Base-by-base conservation (phyloP, 2,113 vertebrate species). In the Alligator mississippiensis region DNA sequence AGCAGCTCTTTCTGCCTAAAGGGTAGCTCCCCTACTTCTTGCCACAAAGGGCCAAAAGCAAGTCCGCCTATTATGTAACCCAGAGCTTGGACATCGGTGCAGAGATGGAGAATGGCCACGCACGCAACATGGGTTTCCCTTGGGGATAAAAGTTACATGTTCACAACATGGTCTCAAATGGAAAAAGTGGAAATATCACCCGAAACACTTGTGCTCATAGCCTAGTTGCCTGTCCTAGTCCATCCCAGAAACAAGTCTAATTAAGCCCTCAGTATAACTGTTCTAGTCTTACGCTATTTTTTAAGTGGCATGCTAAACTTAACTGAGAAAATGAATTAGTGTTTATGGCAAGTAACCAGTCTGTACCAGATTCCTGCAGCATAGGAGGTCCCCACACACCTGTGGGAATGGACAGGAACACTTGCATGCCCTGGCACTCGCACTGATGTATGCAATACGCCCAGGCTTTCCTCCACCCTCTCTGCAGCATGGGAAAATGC, bases 81-180 rank as follows among this genome's bases (percentile, higher is more conserved):
- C 81, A 96, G 82, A 78, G 91, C 9, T 59, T 38, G 87, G 83
- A 30, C 85, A 91, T 89, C 93, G 89, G 93, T 95, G 91, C 85
- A 95, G 84, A 91, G 78, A 66, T 85, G 25, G 6, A 38, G 38
- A 38, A 38, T 80, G 79, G 79, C 78, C 95, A n/a, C 38, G 7
- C 38, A 61, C 84, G 22, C 1, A 64, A 17, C 55, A 47, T 75
- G 47, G 82, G 79, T 89, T 15, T 55, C 8, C 11, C 61, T 27
- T 57, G 34, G 5, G 6, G 75, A 74, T 60, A 58, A 58, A 81
- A 85, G 9, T 59, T 88, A n/a, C 16, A 18, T 80, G 28, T 59
- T 54, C 4, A 70, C 87, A 94, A 81, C 17, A 14, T 57, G 47
- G 4, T 77, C 80, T 22, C 16, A 84, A 77, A 66, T 68, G 87